Base-by-base conservation (phyloP, 2,888 invertebrate genomes). In the Plebejus melissa region DNA sequence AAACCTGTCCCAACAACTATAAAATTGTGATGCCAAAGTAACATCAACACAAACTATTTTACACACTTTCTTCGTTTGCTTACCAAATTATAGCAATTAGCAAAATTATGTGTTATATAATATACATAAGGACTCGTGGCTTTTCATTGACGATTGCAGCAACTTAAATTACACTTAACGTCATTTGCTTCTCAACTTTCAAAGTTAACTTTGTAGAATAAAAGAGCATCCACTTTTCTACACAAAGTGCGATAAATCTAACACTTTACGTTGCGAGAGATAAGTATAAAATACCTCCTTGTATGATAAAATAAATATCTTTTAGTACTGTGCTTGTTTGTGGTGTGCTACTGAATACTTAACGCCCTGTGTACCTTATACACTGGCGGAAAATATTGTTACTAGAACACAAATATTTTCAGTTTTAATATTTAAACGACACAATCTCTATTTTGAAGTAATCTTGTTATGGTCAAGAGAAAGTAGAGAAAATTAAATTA, bases 231-330 rank as follows among this genome's bases (percentile, higher is more conserved):
- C 4, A 16, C 32, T 65, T 65, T 13, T 5, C 4, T 32, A 32
- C 28, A 65, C 16, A 16, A 65, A 36, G 65, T 32, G 65, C 65
- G 65, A 16, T 65, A 65, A 65, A 65, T 65, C 65, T 16, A 65
- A 65, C 65, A 65, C 65, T 65, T 65, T 65, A 65, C 16, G 60
- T 60, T 60, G 28, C 1, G 13, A 32, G 28, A 65, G 65, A 65
- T 65, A 65, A 65, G 36, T 65, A 65, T 36, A 65, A 65, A 36
- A 65, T 65, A 65, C 65, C 65, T 58, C 7, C 58, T 32, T 32
- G 65, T 65, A 9, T 65, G 65, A 65, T 65, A 65, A 65, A 65
- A 32, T 65, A 32, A 65, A 65, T 65, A 32, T 65, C 32, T 36
- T 65, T 32, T 65, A 28, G 60, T 60, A 32, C 32, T 36, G 32